phyloP scores from a whole-genome alignment of 2,113 vertebrate genomes.

The Alectura lathami region DNA sequence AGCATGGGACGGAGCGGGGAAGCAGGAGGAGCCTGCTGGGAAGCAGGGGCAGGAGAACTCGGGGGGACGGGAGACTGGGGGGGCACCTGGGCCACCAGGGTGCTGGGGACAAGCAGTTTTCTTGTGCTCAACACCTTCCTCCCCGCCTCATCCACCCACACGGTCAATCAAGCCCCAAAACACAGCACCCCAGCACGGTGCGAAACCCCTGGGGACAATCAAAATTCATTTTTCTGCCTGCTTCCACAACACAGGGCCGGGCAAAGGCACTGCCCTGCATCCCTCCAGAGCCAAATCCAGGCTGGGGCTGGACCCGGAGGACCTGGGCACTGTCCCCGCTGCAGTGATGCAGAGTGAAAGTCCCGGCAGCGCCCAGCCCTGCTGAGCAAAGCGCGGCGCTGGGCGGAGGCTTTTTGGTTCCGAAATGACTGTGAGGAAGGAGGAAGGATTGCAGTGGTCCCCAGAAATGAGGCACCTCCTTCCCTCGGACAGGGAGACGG shows the following conservation, averaged over 20 bases:
- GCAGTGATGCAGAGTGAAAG: conserved; percentile 44
- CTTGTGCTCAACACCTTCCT: fast-evolving
- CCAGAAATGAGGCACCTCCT: fast-evolving
- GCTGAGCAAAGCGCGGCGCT: fast-evolving
- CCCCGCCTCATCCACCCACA: neutral
- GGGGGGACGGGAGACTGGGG: neutral
- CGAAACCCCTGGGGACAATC: fast-evolving
- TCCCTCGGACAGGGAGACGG: fast-evolving
- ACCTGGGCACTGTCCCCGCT: fast-evolving
- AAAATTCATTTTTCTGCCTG: fast-evolving
- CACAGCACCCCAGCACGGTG: neutral
- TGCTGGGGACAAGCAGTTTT: neutral
- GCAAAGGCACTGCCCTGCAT: fast-evolving
- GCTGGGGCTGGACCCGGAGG: fast-evolving
- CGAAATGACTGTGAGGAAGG: conserved; percentile 17
- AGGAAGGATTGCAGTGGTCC: neutral
- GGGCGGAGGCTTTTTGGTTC: conserved; percentile 27
- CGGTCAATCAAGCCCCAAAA: neutral
- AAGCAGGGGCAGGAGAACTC: neutral
- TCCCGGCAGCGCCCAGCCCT: neutral
- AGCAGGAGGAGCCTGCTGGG: neutral
- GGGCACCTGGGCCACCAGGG: fast-evolving
- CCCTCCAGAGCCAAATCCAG: neutral
- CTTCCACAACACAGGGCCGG: fast-evolving
- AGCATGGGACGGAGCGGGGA: neutral